These are phyloP conservation scores for Synergus gifuensis DNA, from an alignment of 2,888 invertebrate species.

Conservation along the genomic window DNA sequence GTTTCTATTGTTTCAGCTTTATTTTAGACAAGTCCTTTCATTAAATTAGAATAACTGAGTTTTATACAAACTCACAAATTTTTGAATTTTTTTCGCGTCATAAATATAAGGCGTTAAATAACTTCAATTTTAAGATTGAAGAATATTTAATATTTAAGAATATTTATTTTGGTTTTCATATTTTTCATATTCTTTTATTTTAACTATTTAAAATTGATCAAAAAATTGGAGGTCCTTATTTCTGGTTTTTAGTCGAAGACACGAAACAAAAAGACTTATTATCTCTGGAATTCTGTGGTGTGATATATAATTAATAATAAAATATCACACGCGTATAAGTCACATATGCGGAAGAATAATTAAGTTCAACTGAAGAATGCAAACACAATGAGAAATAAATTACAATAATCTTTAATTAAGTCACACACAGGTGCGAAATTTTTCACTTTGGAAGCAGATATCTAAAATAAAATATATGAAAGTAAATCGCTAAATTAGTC, in stretches of 20 bases:
- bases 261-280: too few relatives aligned
- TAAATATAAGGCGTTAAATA: too few relatives aligned
- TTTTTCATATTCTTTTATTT: too few relatives aligned
- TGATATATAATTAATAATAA: not conserved
- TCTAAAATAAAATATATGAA: not conserved
- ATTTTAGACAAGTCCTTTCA: not conserved
- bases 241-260: too few relatives aligned
- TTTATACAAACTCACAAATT: too few relatives aligned
- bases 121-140: too few relatives aligned
- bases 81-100: too few relatives aligned
- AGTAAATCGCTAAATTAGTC: too few relatives aligned
- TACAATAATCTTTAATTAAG: not conserved
- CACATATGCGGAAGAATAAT: conserved; percentile 7
- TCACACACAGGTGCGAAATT: not conserved
- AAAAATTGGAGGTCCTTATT: too few relatives aligned
- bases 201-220: too few relatives aligned
- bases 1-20: not conserved
- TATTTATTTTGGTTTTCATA: too few relatives aligned
- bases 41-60: not conserved
- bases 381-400: not conserved
- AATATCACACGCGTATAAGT: not conserved
- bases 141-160: too few relatives aligned
- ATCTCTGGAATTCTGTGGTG: not conserved
- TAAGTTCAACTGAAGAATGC: not conserved
- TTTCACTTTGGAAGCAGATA: not conserved